Percentiles rank a stretch among this genome's conserved stretches.
Evolutionary conservation across 2,797 vertebrate species (phyloP).

Genomic region (Gallinago stenura): DNA sequence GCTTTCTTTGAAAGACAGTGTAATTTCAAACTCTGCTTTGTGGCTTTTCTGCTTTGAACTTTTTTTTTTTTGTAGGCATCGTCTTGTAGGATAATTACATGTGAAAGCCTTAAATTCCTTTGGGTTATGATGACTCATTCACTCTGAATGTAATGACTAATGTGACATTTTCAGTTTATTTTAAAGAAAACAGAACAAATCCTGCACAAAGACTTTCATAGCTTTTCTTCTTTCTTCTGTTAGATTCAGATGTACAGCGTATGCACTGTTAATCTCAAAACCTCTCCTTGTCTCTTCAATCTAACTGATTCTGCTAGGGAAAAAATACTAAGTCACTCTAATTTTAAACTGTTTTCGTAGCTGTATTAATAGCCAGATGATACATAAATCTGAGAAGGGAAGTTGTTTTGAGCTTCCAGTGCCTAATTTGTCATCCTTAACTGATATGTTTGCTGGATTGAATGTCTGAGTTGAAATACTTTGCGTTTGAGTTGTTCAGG

Average conservation of each 20-base stretch:
- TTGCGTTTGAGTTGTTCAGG: background rate
- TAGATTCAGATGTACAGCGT: background rate
- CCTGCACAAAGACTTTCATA: background rate
- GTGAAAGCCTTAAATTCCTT: background rate
- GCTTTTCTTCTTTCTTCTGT: background rate
- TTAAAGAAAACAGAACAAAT: slow-evolving; percentile 20
- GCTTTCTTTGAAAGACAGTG: background rate
- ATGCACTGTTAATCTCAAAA: background rate
- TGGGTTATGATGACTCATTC: slow-evolving; percentile 32
- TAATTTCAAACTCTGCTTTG: background rate
- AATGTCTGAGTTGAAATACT: background rate
- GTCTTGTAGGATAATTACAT: background rate
- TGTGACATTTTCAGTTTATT: slow-evolving; percentile 37
- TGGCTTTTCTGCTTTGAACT: background rate
- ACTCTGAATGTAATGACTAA: background rate
- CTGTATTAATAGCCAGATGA: background rate
- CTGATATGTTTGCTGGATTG: background rate
- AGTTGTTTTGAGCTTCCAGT: background rate
- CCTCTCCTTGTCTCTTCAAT: background rate
- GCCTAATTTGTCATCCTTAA: background rate
- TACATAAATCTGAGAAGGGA: background rate
- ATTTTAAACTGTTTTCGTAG: background rate
- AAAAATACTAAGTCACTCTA: background rate
- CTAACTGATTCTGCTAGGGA: background rate
- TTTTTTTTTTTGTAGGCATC: background rate